These are phyloP conservation scores for Pluvianellus socialis DNA, from an alignment of 2,113 vertebrate genomes.

Conservation along the genomic window DNA sequence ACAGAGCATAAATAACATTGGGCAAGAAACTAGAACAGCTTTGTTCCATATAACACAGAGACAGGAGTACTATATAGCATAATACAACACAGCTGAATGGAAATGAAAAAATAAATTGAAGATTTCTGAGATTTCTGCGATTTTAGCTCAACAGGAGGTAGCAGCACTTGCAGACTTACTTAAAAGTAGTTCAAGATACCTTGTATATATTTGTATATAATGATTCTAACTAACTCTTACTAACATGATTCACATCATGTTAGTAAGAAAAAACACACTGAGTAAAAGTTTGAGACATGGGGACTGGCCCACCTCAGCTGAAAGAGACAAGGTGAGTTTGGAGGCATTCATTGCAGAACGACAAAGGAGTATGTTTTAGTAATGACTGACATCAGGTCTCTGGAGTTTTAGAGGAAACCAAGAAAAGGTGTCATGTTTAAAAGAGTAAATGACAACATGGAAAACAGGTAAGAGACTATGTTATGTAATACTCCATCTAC, in stretches of 20 bases:
- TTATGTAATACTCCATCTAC: neutral
- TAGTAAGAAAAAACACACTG: neutral
- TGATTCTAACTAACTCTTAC: no score
- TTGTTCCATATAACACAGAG: neutral
- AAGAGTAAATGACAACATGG: neutral
- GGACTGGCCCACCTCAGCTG: neutral
- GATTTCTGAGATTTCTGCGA: neutral
- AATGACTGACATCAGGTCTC: constrained; percentile 7
- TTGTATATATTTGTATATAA: neutral
- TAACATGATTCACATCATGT: no score
- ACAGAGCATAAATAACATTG: neutral
- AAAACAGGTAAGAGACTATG: neutral
- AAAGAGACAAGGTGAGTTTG: neutral
- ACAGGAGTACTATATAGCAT: neutral
- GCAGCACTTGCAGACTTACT: constrained; percentile 32
- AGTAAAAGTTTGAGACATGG: neutral
- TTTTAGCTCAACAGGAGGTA: constrained; percentile 17
- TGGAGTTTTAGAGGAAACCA: neutral
- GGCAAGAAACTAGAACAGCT: neutral
- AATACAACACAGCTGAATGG: neutral
- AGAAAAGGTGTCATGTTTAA: neutral
- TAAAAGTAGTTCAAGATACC: constrained; percentile 26
- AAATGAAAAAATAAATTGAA: neutral
- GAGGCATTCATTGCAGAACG: constrained; percentile 14
- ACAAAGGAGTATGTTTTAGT: constrained; percentile 22